These are phyloP conservation scores for Plumapathes pennacea DNA, from an alignment of 92 coral and sea anemone genomes.

Conservation along the genomic window DNA sequence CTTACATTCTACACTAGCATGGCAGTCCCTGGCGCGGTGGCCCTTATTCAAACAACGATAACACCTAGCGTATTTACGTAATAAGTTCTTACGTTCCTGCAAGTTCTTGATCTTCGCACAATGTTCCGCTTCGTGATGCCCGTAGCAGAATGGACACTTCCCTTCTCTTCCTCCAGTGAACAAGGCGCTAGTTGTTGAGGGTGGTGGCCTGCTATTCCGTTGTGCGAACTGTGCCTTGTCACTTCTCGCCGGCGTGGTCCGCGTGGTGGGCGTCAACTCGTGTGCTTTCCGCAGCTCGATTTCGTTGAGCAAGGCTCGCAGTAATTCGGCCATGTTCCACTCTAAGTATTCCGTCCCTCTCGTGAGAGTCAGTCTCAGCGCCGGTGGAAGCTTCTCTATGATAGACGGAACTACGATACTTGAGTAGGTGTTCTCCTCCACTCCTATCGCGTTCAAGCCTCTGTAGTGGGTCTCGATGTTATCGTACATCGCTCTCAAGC, in stretches of 20 bases:
- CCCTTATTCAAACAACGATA: slow-evolving; percentile 35
- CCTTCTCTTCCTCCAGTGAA: slow-evolving; percentile 7
- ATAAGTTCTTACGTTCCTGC: slow-evolving; percentile 14
- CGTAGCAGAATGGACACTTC: slow-evolving; percentile 33
- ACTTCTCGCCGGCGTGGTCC: neutral
- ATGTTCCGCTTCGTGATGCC: slow-evolving; percentile 34
- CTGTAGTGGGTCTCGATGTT: no score
- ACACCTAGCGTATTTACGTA: slow-evolving; percentile 38
- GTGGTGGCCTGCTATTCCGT: neutral
- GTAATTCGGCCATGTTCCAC: slow-evolving; percentile 39
- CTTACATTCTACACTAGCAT: slow-evolving; percentile 9
- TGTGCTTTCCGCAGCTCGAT: slow-evolving; percentile 28
- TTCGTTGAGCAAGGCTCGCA: slow-evolving; percentile 20
- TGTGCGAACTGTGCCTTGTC: neutral
- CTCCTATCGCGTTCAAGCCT: no score
- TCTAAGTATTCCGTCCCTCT: slow-evolving; percentile 14
- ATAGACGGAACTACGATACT: slow-evolving; percentile 51
- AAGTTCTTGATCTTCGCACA: slow-evolving; percentile 18
- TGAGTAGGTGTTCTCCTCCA: slow-evolving; percentile 12
- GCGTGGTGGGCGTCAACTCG: neutral
- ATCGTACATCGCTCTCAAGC: no score
- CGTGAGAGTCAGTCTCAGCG: slow-evolving; percentile 19
- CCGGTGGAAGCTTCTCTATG: slow-evolving; percentile 28
- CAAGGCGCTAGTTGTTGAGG: slow-evolving; percentile 13
- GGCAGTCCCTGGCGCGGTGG: slow-evolving; percentile 42